Percentiles rank a stretch among this genome's conserved stretches.
phyloP scores from a whole-genome alignment of 2,113 vertebrate species.

The Rhinolophus sinicus region DNA sequence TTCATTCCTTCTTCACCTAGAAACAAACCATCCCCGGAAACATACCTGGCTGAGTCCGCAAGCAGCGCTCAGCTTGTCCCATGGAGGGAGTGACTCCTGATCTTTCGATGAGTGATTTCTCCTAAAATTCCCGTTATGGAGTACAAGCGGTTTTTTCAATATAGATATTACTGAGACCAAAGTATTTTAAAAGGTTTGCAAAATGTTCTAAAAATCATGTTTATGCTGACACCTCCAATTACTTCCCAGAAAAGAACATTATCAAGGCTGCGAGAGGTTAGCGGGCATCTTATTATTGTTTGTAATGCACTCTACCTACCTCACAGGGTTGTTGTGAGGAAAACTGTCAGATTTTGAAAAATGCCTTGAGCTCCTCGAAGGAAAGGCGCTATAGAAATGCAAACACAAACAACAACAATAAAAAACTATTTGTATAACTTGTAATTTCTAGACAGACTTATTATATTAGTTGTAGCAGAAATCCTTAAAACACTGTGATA shows the following conservation, averaged over 20 bases:
- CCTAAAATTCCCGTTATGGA: constrained; percentile 55
- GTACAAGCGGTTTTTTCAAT: constrained; percentile 31
- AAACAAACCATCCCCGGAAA: background rate
- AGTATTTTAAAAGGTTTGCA: constrained; percentile 38
- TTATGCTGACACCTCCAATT: background rate
- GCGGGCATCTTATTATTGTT: background rate
- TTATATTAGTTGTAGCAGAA: background rate
- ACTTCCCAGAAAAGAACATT: background rate
- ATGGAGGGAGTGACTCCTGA: background rate
- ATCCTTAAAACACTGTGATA: background rate
- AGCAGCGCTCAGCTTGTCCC: constrained; percentile 40
- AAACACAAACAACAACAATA: constrained; percentile 70
- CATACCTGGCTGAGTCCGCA: constrained; percentile 56
- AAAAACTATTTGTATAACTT: constrained; percentile 44
- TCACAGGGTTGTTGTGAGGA: constrained; percentile 76
- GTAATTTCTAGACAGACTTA: constrained; percentile 51
- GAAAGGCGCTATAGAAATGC: constrained; percentile 77
- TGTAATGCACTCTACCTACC: constrained; percentile 68
- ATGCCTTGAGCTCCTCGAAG: constrained; percentile 80
- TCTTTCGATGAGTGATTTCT: constrained; percentile 41
- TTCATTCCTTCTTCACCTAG: background rate
- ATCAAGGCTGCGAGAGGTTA: background rate
- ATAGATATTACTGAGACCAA: background rate
- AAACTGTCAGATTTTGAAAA: constrained; percentile 79
- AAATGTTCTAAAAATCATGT: background rate